These are phyloP conservation scores for Cheilosia scutellata DNA, from an alignment of 2,888 invertebrate genomes.

Conservation along the genomic window DNA sequence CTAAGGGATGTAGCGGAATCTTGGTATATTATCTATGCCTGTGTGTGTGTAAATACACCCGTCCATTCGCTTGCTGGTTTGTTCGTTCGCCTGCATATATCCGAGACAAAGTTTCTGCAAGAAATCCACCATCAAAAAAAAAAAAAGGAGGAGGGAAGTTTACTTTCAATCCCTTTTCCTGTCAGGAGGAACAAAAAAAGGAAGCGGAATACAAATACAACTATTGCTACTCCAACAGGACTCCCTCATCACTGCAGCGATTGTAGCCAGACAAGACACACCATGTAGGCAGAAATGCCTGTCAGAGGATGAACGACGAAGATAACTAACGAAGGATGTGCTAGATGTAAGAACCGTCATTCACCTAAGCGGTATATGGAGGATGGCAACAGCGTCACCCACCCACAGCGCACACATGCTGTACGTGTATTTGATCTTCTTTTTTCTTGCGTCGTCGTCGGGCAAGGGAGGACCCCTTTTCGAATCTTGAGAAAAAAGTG, in stretches of 20 bases:
- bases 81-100: conserved; percentile 40
- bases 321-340: conserved; percentile 29
- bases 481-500: conserved; percentile 12
- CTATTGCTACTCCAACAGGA: conserved; percentile 6
- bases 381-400: background rate
- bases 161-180: conserved; percentile 59
- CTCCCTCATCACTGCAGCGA: conserved; percentile 56
- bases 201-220: conserved; percentile 30
- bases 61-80: conserved; percentile 23
- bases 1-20: conserved; percentile 69
- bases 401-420: conserved; percentile 25
- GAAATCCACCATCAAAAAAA: conserved; percentile 23
- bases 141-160: conserved; percentile 39
- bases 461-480: background rate
- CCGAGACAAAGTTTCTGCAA: conserved; percentile 46
- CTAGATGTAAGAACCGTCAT: conserved; percentile 42
- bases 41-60: conserved; percentile 55
- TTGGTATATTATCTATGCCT: conserved; percentile 56
- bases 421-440: conserved; percentile 33
- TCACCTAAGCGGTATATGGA: conserved; percentile 4
- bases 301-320: conserved; percentile 51
- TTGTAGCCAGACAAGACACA: conserved; percentile 56
- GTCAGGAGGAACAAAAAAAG: conserved; percentile 13
- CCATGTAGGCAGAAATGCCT: conserved; percentile 59
- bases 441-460: background rate